phyloP scores from a whole-genome alignment of 1,140 invertebrate species.

The Pseudomyrmex gracilis region DNA sequence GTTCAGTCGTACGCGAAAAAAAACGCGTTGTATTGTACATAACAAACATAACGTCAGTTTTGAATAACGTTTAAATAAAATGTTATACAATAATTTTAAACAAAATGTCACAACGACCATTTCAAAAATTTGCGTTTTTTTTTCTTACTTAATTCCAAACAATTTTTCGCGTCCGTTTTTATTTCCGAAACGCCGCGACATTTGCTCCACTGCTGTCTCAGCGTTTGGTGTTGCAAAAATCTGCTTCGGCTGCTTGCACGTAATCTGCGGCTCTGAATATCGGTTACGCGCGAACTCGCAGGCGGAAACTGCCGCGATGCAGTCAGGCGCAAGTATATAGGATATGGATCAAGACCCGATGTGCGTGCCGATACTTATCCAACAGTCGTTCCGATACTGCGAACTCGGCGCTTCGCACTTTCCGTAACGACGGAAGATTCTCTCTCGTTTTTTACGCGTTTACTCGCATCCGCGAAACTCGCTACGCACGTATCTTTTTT shows the following conservation, averaged over 20 bases:
- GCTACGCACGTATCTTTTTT: not conserved
- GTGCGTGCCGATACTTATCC: constrained; percentile 75
- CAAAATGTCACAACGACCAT: too few relatives aligned
- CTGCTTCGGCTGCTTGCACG: not conserved
- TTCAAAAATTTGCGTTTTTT: not conserved
- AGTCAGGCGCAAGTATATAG: constrained; percentile 43
- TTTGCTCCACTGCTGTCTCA: not conserved
- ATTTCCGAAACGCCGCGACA: not conserved
- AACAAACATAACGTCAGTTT: too few relatives aligned
- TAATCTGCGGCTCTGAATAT: constrained; percentile 38
- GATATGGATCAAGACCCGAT: constrained; percentile 81
- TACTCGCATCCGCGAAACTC: not conserved
- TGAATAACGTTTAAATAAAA: too few relatives aligned
- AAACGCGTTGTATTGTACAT: too few relatives aligned
- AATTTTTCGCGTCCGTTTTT: not conserved
- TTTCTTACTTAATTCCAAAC: not conserved
- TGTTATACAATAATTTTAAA: too few relatives aligned
- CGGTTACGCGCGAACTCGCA: constrained; percentile 27
- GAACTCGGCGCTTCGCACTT: constrained; percentile 73
- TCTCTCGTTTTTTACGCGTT: constrained; percentile 67
- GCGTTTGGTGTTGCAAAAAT: not conserved
- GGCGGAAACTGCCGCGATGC: constrained; percentile 6
- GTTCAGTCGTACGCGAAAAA: not conserved
- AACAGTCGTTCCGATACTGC: constrained; percentile 78
- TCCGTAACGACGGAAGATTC: constrained; percentile 1